Evolutionary conservation across 1,140 invertebrate species (phyloP), one percentile per base, ranked within the genome.

Genomic region (Liolophura sinensis): DNA sequence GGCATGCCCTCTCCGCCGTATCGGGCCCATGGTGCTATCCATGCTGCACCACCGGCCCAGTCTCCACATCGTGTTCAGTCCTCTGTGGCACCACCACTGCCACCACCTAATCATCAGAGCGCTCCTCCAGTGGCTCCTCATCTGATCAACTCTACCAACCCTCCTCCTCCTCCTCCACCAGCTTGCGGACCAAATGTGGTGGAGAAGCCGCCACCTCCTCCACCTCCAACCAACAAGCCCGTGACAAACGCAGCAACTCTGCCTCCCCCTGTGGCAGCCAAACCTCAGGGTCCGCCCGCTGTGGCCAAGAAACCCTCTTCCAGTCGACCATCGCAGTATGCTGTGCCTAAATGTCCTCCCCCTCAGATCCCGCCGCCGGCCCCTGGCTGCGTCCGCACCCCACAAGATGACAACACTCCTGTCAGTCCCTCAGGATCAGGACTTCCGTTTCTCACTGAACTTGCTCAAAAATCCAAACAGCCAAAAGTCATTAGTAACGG

Each of bases 231-330:
- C 31, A 54, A 51, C 56, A 62, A 67, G 20, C 54, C 65, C 25
- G 64, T 64, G 9, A 5, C 31, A 3, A 40, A 9, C 31, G 9
- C 60, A 40, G 60, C 60, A 48, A 68, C 69, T 18, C 68, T 62
- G 51, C 60, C 62, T 61, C 68, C 67, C n/a, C 66, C 65, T 6
- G 60, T 69, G n/a, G 63, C 67, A 65, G 63, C 60, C 56, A 72
- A 66, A 67, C 69, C 60, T 24, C 70, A 24, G 64, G 59, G 20
- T 62, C 69, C 58, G 58, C 31, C 31, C 31, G 31, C 31, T 40
- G 31, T 40, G 31, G 31, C 31, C 3, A 40, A 40, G 31, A 40
- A 40, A 9, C 31, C 31, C 31, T 40, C 31, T 40, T 40, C 31
- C 31, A 9, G 31, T 9, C 31, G 31, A 3, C 31, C 31, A 40